Evolutionary conservation across 2,113 vertebrate species (phyloP).

Genomic region (Chitala chitala): DNA sequence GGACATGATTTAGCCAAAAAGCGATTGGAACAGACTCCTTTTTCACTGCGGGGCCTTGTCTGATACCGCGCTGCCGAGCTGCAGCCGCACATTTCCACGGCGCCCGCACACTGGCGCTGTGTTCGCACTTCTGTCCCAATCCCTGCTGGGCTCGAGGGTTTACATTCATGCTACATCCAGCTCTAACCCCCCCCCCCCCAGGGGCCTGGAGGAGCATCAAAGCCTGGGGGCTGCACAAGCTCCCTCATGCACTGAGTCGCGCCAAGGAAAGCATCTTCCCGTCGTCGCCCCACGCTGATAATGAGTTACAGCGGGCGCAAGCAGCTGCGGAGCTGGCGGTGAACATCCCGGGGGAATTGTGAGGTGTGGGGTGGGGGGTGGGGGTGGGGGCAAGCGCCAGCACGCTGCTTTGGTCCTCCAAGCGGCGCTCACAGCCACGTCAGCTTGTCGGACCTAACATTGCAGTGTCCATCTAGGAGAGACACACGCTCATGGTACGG

Average conservation of each 20-base stretch:
- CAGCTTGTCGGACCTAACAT: too few species aligned
- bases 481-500: background rate
- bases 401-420: background rate
- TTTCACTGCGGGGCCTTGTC: background rate
- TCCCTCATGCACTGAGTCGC: background rate
- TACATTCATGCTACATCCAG: background rate
- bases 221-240: slow-evolving; percentile 18
- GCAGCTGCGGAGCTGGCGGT: slow-evolving; percentile 22
- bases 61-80: background rate
- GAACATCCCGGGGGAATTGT: too few species aligned
- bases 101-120: too few species aligned
- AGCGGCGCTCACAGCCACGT: background rate
- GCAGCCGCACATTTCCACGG: background rate
- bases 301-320: slow-evolving; percentile 32
- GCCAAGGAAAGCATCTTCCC: slow-evolving; percentile 39
- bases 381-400: background rate
- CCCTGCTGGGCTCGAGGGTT: background rate
- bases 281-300: slow-evolving; percentile 29
- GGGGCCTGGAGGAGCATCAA: background rate
- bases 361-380: background rate
- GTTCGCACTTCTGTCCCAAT: background rate
- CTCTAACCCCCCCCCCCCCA: background rate
- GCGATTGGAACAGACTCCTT: background rate
- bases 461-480: background rate
- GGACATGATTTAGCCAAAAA: too few species aligned